Base-by-base conservation (phyloP, 2,888 invertebrate genomes). In the Eilema griseolum region DNA sequence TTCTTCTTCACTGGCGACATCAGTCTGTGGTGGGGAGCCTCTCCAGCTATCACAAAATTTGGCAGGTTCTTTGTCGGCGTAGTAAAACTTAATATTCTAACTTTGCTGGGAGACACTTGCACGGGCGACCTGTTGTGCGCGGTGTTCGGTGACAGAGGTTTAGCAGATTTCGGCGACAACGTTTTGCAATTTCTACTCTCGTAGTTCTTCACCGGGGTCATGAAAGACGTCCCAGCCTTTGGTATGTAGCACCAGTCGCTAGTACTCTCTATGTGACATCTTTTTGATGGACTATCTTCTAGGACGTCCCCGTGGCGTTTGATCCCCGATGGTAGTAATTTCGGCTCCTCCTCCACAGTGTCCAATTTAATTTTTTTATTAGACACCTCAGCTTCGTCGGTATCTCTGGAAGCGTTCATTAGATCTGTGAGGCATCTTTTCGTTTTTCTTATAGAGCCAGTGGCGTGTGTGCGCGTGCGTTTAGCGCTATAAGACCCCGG, bases 31-130 rank as follows among this genome's bases (percentile, higher is more conserved):
- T 98, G 98, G 0, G 98, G 98, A 0, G 98, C 98, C 56, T 96
- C 97, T 0, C 98, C 98, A 81, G 97, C 96, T 20, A 97, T 79
- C 0, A 97, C 97, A 83, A 96, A 98, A 91, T 98, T 97, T 0
- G 98, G 98, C 73, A 98, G 89, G 87, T 98, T 96, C 23, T 96
- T 95, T 0, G 97, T 97, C 0, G 97, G 97, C 1, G 97, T 96
- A 64, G 83, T 74, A 73, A 90, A 85, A 79, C 90, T 75, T 76
- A 89, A 74, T 78, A 88, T 76, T 59, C 90, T 84, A 0, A 86
- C 77, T 75, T 90, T 88, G 7, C 75, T 76, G 0, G 90, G 91
- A 1, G 88, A 86, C 33, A 82, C 85, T 68, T 85, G 80, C n/a
- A 83, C 74, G 0, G 90, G 88, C 0, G 88, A 86, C n/a, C 82